Conservation (phyloP, 1,140 invertebrate genomes). For the Coboldia fuscipes region DNA sequence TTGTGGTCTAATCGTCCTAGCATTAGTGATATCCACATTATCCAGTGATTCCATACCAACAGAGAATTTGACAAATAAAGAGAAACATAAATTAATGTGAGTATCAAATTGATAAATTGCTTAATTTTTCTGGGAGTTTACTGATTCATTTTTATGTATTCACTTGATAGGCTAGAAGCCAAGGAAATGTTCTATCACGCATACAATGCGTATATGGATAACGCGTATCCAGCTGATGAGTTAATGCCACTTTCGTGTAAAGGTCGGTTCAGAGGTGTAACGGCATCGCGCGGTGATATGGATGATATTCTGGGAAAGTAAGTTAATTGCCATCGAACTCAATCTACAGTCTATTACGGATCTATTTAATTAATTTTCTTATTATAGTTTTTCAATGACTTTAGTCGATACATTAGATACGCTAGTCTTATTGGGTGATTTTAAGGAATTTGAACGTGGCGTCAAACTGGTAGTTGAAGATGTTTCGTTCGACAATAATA, state of each 20-base stretch:
- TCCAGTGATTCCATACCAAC: constrained; percentile 16
- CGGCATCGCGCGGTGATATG: constrained; percentile 80
- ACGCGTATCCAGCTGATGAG: constrained; percentile 96
- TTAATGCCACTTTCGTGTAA: constrained; percentile 92
- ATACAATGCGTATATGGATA: constrained; percentile 90
- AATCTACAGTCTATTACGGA: background rate
- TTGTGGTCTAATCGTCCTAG: too few relatives aligned
- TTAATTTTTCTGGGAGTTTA: background rate
- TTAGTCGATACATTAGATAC: constrained; percentile 89
- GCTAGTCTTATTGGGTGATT: constrained; percentile 74
- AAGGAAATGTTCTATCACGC: constrained; percentile 94
- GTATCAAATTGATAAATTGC: constrained; percentile 3
- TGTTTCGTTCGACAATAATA: constrained; percentile 81
- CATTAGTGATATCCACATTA: too few relatives aligned
- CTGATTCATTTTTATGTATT: background rate
- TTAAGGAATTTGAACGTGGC: constrained; percentile 84
- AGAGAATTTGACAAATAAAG: constrained; percentile 32
- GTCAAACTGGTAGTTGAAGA: constrained; percentile 67
- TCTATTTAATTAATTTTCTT: constrained; percentile 4
- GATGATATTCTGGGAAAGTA: constrained; percentile 93
- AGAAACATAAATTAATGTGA: constrained; percentile 30
- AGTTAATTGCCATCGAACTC: constrained; percentile 20
- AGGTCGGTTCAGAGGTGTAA: constrained; percentile 68
- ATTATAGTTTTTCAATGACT: constrained; percentile 86
- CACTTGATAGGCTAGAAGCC: constrained; percentile 29